Percentiles rank a stretch among this genome's conserved stretches.
Conservation (phyloP, 2,888 invertebrate genomes). For the Gortyna flavago region DNA sequence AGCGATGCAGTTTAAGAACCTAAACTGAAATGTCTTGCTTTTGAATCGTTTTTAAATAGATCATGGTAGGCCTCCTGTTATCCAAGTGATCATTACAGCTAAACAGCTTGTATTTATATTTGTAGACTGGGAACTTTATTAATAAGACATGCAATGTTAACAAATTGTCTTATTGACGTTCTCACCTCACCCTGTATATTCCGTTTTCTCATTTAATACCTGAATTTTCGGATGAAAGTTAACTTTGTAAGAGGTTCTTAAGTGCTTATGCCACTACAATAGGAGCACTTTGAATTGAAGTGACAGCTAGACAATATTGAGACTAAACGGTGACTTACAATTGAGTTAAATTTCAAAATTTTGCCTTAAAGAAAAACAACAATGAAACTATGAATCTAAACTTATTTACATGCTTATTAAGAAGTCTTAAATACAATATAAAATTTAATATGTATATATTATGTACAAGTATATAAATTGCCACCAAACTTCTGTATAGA, state of each 20-base stretch:
- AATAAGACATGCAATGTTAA: no score
- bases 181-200: not conserved
- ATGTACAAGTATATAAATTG: not conserved
- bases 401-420: no score
- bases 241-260: no score
- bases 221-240: not conserved
- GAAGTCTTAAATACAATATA: no score
- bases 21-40: no score
- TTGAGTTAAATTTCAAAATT: not conserved
- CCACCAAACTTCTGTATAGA: not conserved
- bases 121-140: not conserved
- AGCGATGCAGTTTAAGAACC: no score
- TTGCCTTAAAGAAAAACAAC: not conserved
- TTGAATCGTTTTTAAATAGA: no score
- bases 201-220: not conserved
- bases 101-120: not conserved
- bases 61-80: no score
- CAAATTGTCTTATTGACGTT: not conserved
- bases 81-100: no score
- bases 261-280: not conserved
- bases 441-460: not conserved
- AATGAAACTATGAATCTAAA: constrained; percentile 11
- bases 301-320: not conserved
- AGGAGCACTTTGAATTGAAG: not conserved
- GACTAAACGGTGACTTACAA: not conserved